phyloP scores from a whole-genome alignment of 2,797 vertebrate species.

The Mus caroli region DNA sequence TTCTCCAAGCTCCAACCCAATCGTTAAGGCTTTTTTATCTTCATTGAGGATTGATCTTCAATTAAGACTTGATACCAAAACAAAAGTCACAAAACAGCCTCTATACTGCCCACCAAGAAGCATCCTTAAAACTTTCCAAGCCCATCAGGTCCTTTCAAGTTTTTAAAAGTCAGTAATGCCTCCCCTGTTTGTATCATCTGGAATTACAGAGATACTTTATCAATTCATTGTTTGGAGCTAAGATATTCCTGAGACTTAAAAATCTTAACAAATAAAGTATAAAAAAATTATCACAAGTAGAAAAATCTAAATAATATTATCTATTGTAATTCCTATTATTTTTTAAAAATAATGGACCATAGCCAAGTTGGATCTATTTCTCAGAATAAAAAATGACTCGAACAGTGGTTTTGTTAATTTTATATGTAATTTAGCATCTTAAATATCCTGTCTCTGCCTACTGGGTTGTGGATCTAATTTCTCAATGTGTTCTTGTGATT shows the following conservation, averaged over 20 bases:
- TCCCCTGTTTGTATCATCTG: neutral
- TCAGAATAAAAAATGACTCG: neutral
- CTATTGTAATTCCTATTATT: neutral
- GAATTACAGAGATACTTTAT: neutral
- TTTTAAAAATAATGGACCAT: constrained; percentile 12
- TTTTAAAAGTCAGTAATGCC: neutral
- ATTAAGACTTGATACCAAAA: neutral
- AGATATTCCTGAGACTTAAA: neutral
- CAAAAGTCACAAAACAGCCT: neutral
- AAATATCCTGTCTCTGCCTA: neutral
- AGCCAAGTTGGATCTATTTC: neutral
- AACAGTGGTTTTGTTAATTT: neutral
- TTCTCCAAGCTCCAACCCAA: neutral
- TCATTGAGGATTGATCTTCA: neutral
- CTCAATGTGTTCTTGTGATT: neutral
- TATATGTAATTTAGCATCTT: neutral
- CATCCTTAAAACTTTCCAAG: neutral
- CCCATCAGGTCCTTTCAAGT: neutral
- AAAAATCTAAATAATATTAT: neutral
- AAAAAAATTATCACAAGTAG: neutral
- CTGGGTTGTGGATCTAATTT: neutral
- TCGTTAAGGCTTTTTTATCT: neutral
- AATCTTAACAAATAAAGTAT: neutral
- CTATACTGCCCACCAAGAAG: neutral
- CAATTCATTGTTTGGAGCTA: neutral